Evolutionary conservation across 2,888 invertebrate genomes (phyloP).

Genomic region (Leptinotarsa peninsularis): DNA sequence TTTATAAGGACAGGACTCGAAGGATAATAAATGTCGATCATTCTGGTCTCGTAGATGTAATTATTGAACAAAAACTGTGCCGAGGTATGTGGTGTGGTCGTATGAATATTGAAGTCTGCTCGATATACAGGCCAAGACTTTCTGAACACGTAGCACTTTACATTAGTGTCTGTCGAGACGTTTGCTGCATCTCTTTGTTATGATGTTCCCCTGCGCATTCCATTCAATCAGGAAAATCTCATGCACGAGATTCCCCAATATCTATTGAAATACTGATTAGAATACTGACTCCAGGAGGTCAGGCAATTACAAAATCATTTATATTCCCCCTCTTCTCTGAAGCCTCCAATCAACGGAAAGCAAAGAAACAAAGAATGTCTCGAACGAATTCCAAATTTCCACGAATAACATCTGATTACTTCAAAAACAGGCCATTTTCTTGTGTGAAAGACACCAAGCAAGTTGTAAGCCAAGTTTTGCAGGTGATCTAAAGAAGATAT

Average conservation of each 20-base stretch:
- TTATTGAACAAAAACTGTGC: constrained; percentile 17
- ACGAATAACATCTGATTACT: no score
- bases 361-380: no score
- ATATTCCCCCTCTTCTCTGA: no score
- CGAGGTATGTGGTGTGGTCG: constrained; percentile 11
- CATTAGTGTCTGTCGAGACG: not conserved
- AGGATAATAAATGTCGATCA: constrained; percentile 24
- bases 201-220: not conserved
- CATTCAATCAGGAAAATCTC: not conserved
- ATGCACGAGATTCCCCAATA: not conserved
- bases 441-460: no score
- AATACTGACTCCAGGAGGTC: no score
- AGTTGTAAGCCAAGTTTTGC: no score
- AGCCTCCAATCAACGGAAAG: no score
- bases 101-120: constrained; percentile 14
- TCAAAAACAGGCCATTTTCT: no score
- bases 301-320: no score
- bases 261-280: no score
- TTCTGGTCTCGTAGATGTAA: constrained; percentile 22
- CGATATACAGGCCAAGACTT: not conserved
- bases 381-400: no score
- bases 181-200: not conserved
- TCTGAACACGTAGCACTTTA: not conserved
- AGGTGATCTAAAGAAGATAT: no score
- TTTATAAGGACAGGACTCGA: constrained; percentile 45